These are phyloP conservation scores for Galerucella pusilla DNA, from an alignment of 2,888 invertebrate genomes.

Conservation along the genomic window DNA sequence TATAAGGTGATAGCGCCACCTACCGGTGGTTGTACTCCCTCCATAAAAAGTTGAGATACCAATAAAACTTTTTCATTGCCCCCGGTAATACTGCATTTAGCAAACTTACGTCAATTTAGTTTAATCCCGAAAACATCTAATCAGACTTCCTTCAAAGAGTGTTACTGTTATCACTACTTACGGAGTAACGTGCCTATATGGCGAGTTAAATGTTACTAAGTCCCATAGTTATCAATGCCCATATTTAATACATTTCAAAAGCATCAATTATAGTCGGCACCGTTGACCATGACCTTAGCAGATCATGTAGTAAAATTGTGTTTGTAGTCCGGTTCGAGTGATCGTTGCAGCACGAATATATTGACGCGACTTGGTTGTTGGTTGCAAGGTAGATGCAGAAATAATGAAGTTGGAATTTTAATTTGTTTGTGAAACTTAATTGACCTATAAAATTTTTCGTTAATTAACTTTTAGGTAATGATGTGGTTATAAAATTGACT, in stretches of 20 bases:
- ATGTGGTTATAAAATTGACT: too few relatives aligned
- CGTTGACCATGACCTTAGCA: constrained; percentile 38
- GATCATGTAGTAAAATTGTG: constrained; percentile 21
- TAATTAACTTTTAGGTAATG: too few relatives aligned
- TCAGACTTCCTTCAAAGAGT: not conserved
- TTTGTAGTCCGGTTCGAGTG: not conserved
- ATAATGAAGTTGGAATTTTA: not conserved
- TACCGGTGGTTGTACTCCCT: too few relatives aligned
- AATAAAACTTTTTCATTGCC: constrained; percentile 12
- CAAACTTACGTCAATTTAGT: not conserved
- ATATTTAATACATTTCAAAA: constrained; percentile 12
- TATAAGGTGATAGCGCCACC: too few relatives aligned
- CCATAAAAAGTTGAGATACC: not conserved
- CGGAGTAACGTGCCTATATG: not conserved
- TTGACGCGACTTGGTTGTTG: not conserved
- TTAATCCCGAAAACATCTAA: not conserved
- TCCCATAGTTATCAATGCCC: not conserved
- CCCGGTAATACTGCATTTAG: constrained; percentile 9
- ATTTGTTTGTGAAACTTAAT: too few relatives aligned
- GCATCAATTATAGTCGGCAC: constrained; percentile 19
- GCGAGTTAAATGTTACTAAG: not conserved
- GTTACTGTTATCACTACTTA: not conserved
- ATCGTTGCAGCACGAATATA: not conserved
- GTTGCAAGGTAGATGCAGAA: too few relatives aligned
- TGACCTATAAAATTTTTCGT: too few relatives aligned